Conservation (phyloP, 2,113 vertebrate species). For the Ammospiza caudacuta region DNA sequence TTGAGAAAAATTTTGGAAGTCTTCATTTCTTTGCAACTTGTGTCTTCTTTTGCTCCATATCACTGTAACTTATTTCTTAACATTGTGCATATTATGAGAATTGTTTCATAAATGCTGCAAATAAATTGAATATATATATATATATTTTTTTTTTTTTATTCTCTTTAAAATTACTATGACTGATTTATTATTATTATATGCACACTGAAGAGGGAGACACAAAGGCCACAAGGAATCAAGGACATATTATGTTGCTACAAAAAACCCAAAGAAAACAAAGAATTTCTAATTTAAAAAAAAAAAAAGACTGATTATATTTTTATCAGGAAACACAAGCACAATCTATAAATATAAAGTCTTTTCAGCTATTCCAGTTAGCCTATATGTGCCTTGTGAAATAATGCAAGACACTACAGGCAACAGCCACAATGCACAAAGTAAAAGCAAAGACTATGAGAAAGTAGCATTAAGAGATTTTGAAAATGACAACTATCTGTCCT, state of each 20-base stretch:
- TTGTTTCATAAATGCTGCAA: background rate
- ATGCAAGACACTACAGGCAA: background rate
- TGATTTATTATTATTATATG: background rate
- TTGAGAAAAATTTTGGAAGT: background rate
- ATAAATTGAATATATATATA: background rate
- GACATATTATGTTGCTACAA: background rate
- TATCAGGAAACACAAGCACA: background rate
- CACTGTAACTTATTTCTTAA: background rate
- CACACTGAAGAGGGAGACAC: background rate
- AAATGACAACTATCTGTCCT: background rate
- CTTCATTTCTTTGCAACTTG: background rate
- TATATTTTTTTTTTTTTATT: background rate
- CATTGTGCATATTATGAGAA: background rate
- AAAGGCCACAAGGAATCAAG: background rate
- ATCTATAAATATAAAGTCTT: background rate
- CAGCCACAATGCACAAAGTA: background rate
- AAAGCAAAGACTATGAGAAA: background rate
- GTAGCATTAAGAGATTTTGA: background rate
- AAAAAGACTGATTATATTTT: background rate
- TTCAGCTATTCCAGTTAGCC: background rate
- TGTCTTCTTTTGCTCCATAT: background rate
- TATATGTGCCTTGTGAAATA: background rate
- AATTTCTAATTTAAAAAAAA: background rate
- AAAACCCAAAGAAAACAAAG: background rate
- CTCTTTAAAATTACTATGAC: background rate